Conservation (phyloP, 1,140 invertebrate species). For the Aphelinus atriplicis region DNA sequence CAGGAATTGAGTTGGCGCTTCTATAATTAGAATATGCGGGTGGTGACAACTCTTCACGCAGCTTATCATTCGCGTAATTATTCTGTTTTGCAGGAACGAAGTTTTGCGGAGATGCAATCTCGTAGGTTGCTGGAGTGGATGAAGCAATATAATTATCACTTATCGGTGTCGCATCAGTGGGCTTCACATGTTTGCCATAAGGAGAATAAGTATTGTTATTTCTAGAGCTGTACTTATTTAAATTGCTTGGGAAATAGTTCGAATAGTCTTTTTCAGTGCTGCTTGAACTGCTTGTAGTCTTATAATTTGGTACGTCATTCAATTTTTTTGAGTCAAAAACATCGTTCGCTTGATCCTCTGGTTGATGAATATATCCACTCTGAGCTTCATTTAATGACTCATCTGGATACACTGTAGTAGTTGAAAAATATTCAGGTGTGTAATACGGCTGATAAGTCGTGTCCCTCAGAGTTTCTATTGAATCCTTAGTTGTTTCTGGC, state of each 20-base stretch:
- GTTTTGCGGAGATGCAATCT: constrained; percentile 28
- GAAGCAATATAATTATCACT: constrained; percentile 62
- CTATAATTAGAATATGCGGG: constrained; percentile 43
- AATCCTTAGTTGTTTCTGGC: constrained; percentile 36
- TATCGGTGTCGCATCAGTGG: constrained; percentile 55
- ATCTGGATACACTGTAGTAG: constrained; percentile 50
- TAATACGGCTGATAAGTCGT: constrained; percentile 42
- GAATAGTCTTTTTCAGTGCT: constrained; percentile 51
- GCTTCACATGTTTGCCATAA: constrained; percentile 60
- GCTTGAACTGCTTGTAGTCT: constrained; percentile 39
- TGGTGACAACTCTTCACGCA: constrained; percentile 50
- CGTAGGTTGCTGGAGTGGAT: constrained; percentile 54
- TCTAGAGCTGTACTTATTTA: constrained; percentile 63
- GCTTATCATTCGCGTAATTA: constrained; percentile 39
- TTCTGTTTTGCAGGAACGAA: constrained; percentile 35
- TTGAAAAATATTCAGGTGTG: constrained; percentile 33
- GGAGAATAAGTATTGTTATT: constrained; percentile 62
- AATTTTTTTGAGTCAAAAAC: constrained; percentile 50
- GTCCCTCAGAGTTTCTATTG: constrained; percentile 17
- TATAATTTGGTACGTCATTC: constrained; percentile 46
- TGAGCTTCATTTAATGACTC: constrained; percentile 51
- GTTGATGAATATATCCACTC: constrained; percentile 49
- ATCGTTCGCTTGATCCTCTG: constrained; percentile 54
- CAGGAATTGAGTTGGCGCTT: constrained; percentile 35
- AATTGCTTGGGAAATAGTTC: constrained; percentile 63